These are phyloP conservation scores for Pseudopleuronectes americanus DNA, from an alignment of 2,797 vertebrate genomes.

Conservation along the genomic window DNA sequence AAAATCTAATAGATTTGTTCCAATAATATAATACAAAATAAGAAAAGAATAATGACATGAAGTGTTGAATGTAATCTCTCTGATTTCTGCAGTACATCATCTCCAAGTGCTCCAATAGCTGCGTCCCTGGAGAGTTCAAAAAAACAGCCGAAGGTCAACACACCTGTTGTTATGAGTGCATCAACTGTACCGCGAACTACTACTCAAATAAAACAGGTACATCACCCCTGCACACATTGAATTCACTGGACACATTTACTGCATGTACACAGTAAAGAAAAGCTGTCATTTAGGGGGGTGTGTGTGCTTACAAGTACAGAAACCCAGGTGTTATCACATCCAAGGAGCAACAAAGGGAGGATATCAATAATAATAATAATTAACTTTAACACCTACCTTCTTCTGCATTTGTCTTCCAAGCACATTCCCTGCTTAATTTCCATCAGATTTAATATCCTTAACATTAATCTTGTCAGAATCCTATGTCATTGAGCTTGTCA, in stretches of 20 bases:
- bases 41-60: not conserved
- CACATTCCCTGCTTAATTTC: too few relatives aligned
- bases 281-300: too few relatives aligned
- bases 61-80: not conserved
- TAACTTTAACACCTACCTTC: too few relatives aligned
- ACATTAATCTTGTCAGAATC: too few relatives aligned
- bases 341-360: too few relatives aligned
- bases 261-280: too few relatives aligned
- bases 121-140: constrained; percentile 88
- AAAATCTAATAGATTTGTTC: not conserved
- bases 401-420: too few relatives aligned
- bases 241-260: not conserved
- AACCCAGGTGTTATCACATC: too few relatives aligned
- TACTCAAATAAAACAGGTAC: constrained; percentile 87
- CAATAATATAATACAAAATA: not conserved
- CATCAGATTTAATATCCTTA: too few relatives aligned
- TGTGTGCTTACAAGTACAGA: too few relatives aligned
- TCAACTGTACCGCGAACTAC: constrained; percentile 88
- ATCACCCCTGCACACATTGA: not conserved
- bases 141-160: constrained; percentile 88
- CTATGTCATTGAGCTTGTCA: too few relatives aligned
- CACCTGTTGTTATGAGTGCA: constrained; percentile 91
- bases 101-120: constrained; percentile 88
- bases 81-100: constrained; percentile 77
- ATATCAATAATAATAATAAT: too few relatives aligned